Evolutionary conservation across 2,113 vertebrate species (phyloP), one percentile per base, ranked within the genome.

Genomic region (Lophochroa leadbeateri): DNA sequence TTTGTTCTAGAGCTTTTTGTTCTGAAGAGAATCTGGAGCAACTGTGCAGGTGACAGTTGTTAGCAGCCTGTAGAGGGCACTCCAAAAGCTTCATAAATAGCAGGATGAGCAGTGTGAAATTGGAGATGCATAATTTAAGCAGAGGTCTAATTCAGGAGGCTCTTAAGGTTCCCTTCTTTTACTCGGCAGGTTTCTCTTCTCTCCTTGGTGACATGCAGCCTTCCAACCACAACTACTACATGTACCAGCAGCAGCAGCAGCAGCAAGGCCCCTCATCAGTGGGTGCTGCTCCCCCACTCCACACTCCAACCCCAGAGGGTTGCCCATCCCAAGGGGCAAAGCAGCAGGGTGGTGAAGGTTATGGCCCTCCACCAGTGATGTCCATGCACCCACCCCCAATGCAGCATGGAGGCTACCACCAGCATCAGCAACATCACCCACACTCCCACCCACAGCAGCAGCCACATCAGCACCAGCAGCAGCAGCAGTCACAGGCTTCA

Each of bases 221-320:
- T 81, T 98, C 98, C 81, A 98, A 98, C 92, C 98, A 98, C 97
- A 98, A 97, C 94, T 98, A 98, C 97, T 98, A 98, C 86, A 98
- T 98, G 97, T 98, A 98, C 97, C 98, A 98, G 91, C 98, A 97
- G 87, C 97, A 75, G 92, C 97, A 79, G 58, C 97, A 97, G 52
- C 99, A 99, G 37, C 37, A 37, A 90, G 94, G 97, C 84, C 95
- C 97, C 82, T 88, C 96, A 5, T 37, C 96, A 70, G 96, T 97
- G 57, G 94, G 97, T 96, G 91, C 92, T 83, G 92, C 98, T 53
- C 97, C 99, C 18, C 96, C 98, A 8, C 98, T 99, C 86, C 99
- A 99, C 97, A 99, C 99, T 85, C 98, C 99, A 44, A 98, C 98
- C 88, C 98, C 98, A n/a, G 98, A 98, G 49, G 96, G 98, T 2